phyloP scores from a whole-genome alignment of 2,888 invertebrate genomes.

The Escarpia spicata region DNA sequence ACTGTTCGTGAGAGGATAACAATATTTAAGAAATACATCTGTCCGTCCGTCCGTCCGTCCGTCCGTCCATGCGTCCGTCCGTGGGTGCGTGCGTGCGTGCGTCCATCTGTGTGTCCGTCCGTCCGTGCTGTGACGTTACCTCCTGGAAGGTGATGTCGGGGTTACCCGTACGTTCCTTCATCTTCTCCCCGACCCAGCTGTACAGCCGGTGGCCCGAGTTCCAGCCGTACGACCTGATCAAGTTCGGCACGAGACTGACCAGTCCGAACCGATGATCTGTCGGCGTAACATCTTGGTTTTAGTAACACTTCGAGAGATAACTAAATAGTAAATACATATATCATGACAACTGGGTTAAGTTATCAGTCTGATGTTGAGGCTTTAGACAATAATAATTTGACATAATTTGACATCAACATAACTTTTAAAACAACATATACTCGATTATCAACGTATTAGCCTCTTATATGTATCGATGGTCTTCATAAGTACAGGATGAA shows the following conservation, averaged over 20 bases:
- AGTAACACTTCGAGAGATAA: neutral
- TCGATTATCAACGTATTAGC: neutral
- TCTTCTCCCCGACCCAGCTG: slow-evolving; percentile 54
- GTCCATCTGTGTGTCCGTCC: neutral
- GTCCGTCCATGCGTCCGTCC: neutral
- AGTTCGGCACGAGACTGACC: slow-evolving; percentile 25
- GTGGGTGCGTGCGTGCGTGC: neutral
- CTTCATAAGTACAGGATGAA: too few species aligned
- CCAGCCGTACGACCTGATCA: slow-evolving; percentile 36
- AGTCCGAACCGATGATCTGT: slow-evolving; percentile 37
- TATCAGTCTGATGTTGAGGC: neutral
- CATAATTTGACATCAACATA: neutral
- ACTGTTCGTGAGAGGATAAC: too few species aligned
- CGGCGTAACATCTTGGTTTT: neutral
- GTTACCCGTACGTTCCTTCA: slow-evolving; percentile 44
- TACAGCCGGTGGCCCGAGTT: slow-evolving; percentile 45
- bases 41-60: neutral
- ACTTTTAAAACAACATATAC: neutral
- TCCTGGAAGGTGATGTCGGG: slow-evolving; percentile 44
- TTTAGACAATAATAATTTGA: neutral
- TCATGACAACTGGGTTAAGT: neutral
- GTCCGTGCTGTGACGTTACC: slow-evolving; percentile 31
- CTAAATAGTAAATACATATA: neutral
- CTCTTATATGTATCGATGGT: too few species aligned
- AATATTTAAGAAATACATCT: neutral